Percentiles rank a stretch among this genome's conserved stretches.
These are phyloP conservation scores for Ephialtes manifestator DNA, from an alignment of 2,888 invertebrate species.

Conservation along the genomic window DNA sequence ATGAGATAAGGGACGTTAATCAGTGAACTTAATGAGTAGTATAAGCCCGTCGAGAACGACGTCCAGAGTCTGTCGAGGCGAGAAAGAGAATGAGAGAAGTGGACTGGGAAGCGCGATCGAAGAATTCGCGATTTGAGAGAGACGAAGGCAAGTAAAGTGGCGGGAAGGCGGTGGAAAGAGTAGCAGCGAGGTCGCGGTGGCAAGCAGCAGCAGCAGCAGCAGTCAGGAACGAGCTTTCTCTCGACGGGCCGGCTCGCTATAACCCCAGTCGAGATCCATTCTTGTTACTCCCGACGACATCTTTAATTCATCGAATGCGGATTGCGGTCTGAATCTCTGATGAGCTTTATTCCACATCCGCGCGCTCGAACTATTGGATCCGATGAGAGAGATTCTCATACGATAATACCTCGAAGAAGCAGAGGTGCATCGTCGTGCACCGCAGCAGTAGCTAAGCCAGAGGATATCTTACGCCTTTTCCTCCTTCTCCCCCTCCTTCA, in stretches of 20 bases:
- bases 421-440: slow-evolving; percentile 66
- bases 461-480: slow-evolving; percentile 62
- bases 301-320: slow-evolving; percentile 86
- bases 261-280: slow-evolving; percentile 78
- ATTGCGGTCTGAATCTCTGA: slow-evolving; percentile 85
- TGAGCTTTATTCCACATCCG: slow-evolving; percentile 85
- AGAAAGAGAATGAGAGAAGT: slow-evolving; percentile 67
- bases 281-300: slow-evolving; percentile 85
- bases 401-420: slow-evolving; percentile 81
- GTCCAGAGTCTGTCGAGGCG: slow-evolving; percentile 22
- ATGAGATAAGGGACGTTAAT: slow-evolving; percentile 44
- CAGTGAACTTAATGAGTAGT: slow-evolving; percentile 31
- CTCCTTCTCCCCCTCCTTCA: slow-evolving; percentile 38
- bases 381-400: slow-evolving; percentile 83
- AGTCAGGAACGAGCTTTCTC: slow-evolving; percentile 60
- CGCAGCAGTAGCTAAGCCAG: slow-evolving; percentile 42
- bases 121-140: slow-evolving; percentile 64
- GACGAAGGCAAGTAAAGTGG: slow-evolving; percentile 58
- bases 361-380: slow-evolving; percentile 84
- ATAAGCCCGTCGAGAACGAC: slow-evolving; percentile 33
- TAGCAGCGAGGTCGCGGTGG: slow-evolving; percentile 56
- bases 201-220: slow-evolving; percentile 45
- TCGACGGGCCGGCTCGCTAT: slow-evolving; percentile 44
- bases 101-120: slow-evolving; percentile 67
- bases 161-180: slow-evolving; percentile 52